Percentiles rank a stretch among this genome's conserved stretches.
Conservation (phyloP, 2,113 vertebrate species). For the Lepisosteus osseus region DNA sequence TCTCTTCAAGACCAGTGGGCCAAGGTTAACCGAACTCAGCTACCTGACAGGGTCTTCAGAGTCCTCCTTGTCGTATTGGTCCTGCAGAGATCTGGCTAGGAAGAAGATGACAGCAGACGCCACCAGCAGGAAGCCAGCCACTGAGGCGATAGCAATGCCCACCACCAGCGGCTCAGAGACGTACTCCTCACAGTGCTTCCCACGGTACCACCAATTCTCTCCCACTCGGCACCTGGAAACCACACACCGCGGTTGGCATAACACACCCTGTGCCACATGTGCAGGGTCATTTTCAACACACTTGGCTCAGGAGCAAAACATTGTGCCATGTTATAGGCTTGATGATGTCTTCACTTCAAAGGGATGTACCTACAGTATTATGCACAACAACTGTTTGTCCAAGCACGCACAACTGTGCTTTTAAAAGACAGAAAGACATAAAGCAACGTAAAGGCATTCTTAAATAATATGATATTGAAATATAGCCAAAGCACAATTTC, state of each 20-base stretch:
- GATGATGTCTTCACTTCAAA: too few relatives aligned
- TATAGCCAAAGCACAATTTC: too few relatives aligned
- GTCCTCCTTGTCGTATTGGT: conserved; percentile 73
- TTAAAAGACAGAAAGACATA: too few relatives aligned
- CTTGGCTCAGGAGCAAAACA: too few relatives aligned
- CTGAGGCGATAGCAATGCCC: conserved; percentile 77
- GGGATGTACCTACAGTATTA: too few relatives aligned
- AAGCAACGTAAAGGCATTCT: too few relatives aligned
- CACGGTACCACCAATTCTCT: conserved; percentile 93
- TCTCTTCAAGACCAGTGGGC: too few relatives aligned
- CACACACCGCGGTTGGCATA: not conserved
- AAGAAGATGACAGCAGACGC: conserved; percentile 76
- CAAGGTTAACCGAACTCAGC: conserved; percentile 22
- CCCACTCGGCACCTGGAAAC: conserved; percentile 79
- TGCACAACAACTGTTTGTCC: too few relatives aligned
- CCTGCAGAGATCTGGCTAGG: conserved; percentile 72
- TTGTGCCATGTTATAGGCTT: too few relatives aligned
- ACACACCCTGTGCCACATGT: not conserved
- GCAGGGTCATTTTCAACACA: too few relatives aligned
- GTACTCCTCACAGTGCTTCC: conserved; percentile 87
- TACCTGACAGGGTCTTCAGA: conserved; percentile 73
- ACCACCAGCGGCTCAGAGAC: conserved; percentile 88
- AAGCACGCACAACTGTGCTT: too few relatives aligned
- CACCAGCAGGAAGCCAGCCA: conserved; percentile 79
- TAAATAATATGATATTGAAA: too few relatives aligned